Conservation (phyloP, 2,888 invertebrate genomes). For the Noctua janthe region DNA sequence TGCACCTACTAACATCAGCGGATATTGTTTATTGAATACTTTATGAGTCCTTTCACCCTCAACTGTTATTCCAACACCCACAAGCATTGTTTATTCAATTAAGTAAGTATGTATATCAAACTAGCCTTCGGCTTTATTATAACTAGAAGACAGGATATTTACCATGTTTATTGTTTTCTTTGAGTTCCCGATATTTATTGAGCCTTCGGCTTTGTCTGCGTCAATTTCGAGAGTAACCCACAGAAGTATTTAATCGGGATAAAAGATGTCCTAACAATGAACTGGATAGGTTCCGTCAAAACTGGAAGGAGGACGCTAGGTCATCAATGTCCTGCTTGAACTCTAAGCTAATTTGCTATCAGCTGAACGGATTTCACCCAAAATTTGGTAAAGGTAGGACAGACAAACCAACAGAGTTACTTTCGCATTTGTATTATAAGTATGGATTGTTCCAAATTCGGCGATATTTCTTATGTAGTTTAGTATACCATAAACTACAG, state of each 20-base stretch:
- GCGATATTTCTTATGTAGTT: conserved; percentile 23
- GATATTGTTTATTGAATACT: conserved; percentile 3
- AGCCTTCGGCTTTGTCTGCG: not conserved
- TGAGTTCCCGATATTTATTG: too few relatives aligned
- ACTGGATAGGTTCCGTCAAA: not conserved
- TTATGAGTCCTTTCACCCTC: conserved; percentile 30
- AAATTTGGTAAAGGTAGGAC: not conserved
- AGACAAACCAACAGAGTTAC: not conserved
- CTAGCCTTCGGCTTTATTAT: not conserved
- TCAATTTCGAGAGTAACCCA: not conserved
- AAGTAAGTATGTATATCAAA: conserved; percentile 6
- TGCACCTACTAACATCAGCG: not conserved
- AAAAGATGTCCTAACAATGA: not conserved
- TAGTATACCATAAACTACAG: conserved; percentile 25
- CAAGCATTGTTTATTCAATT: conserved; percentile 25
- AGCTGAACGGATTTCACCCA: not conserved
- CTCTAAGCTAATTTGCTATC: not conserved
- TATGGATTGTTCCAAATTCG: conserved; percentile 24
- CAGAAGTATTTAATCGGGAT: not conserved
- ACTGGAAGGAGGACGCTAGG: not conserved
- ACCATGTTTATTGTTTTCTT: too few relatives aligned
- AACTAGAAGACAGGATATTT: too few relatives aligned
- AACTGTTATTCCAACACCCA: not conserved
- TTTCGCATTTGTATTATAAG: not conserved
- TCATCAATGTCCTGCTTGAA: not conserved